Base-by-base conservation (phyloP, 2,797 vertebrate species). In the Thunnus albacares region DNA sequence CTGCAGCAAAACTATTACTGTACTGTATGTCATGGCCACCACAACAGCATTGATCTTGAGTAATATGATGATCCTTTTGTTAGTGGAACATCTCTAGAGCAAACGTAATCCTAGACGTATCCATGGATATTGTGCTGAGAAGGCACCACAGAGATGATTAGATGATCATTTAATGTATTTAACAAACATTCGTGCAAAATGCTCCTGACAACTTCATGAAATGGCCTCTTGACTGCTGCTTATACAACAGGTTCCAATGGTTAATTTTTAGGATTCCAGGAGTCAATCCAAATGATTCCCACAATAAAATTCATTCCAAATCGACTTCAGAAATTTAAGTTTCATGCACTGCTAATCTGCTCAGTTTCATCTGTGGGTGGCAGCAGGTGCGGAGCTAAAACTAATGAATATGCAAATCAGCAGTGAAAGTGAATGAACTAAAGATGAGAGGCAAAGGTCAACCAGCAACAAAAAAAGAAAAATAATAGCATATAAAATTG, bases 381-480 rank as follows among this genome's bases (percentile, higher is more conserved):
- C 72, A 83, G 81, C 86, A 90, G 90, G 86, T 90, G 81, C 83
- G 80, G 58, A 79, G 79, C 80, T 89, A 77, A 79, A 82, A 81
- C 60, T 81, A 53, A 87, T 91, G 87, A 89, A 89, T 88, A 89
- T 88, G 85, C 71, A 88, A 89, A 90, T 85, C 33, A 47, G 33
- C 56, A 65, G 55, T 6, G 52, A 73, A 77, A 60, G 49, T 78
- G 64, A 63, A 79, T 70, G 56, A 82, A 73, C 26, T 69, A 71
- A 52, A 79, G 72, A 81, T 66, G 30, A 76, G 61, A 81, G 83
- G 67, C 79, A 80, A 86, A 87, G 82, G 81, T 47, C 43, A 60
- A 33, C 55, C 30, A 30, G 60, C 26, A 28, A 75, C 45, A 73
- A 63, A 6, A 45, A 38, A 38, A 14, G 3, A 38, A 79, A 62